Percentiles rank a stretch among this genome's conserved stretches.
Conservation (phyloP, 2,888 invertebrate species). For the Crioceris asparagi region DNA sequence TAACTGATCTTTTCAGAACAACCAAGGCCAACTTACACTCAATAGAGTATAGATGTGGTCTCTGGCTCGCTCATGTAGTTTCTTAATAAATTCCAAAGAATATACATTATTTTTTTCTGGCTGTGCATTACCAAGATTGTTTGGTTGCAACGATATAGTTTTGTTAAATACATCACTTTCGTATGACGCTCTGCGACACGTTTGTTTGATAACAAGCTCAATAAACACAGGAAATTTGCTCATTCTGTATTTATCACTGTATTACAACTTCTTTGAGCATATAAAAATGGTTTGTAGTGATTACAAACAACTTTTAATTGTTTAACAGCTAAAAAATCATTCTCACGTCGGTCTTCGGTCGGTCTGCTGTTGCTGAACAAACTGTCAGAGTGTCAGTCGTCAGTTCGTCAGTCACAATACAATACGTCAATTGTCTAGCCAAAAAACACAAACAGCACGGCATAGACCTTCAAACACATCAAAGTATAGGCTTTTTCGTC, state of each 20-base stretch:
- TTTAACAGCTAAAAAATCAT: too few species aligned
- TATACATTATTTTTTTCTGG: conserved; percentile 18
- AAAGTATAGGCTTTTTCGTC: too few species aligned
- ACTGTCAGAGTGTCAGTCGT: too few species aligned
- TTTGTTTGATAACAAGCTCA: conserved; percentile 25
- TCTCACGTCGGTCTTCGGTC: too few species aligned
- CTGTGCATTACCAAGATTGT: conserved; percentile 6
- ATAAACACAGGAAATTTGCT: conserved; percentile 22
- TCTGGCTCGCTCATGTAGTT: conserved; percentile 26
- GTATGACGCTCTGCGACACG: conserved; percentile 24
- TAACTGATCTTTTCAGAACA: neutral
- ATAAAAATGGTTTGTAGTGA: too few species aligned
- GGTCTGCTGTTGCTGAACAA: too few species aligned
- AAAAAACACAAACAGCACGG: too few species aligned
- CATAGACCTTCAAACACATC: too few species aligned
- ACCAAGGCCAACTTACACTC: conserved; percentile 16
- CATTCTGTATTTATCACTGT: conserved; percentile 10
- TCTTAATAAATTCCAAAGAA: conserved; percentile 27
- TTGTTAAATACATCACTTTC: conserved; percentile 25
- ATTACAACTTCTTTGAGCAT: too few species aligned
- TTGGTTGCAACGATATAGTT: conserved; percentile 16
- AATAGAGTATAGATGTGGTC: conserved; percentile 25
- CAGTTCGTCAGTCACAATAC: too few species aligned
- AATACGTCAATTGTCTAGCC: too few species aligned
- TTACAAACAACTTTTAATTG: too few species aligned